These are phyloP conservation scores for Drosophila percnosoma DNA, from an alignment of 2,888 invertebrate genomes.

Conservation along the genomic window DNA sequence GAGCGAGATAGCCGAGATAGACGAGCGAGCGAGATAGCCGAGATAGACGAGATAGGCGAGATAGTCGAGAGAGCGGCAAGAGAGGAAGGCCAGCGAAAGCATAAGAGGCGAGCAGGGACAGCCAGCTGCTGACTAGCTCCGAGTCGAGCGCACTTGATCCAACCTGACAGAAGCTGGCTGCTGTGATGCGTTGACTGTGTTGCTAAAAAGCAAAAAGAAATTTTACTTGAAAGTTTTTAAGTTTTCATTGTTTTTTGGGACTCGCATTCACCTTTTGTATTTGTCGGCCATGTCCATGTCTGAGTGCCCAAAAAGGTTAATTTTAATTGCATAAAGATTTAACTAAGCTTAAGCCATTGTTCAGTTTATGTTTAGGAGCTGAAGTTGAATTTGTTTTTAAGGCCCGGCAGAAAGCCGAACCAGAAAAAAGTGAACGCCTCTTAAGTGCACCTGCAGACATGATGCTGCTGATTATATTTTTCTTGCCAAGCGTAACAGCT, in stretches of 20 bases:
- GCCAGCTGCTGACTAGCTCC: background rate
- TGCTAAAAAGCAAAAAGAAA: background rate
- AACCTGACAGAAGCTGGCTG: slow-evolving; percentile 63
- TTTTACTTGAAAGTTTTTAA: slow-evolving; percentile 11
- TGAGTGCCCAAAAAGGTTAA: slow-evolving; percentile 65
- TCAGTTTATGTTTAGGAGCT: slow-evolving; percentile 21
- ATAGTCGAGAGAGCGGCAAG: background rate
- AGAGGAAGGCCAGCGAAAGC: background rate
- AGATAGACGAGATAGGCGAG: background rate
- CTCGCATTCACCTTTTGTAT: slow-evolving; percentile 37
- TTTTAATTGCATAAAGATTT: slow-evolving; percentile 72
- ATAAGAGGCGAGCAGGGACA: background rate
- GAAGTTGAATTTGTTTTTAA: background rate
- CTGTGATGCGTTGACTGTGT: slow-evolving; percentile 9
- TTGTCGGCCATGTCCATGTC: slow-evolving; percentile 17
- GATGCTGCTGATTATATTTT: slow-evolving; percentile 81
- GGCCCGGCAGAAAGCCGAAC: slow-evolving; percentile 1
- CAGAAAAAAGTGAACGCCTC: slow-evolving; percentile 74
- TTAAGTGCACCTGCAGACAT: slow-evolving; percentile 81
- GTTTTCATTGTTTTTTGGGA: slow-evolving; percentile 14
- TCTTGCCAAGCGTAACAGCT: slow-evolving; percentile 81
- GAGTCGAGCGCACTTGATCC: slow-evolving; percentile 13
- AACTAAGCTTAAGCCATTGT: slow-evolving; percentile 59
- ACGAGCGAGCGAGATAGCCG: background rate
- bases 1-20: background rate